Percentiles rank a stretch among this genome's conserved stretches.
Conservation (phyloP, 1,140 invertebrate species). For the Cylas formicarius region DNA sequence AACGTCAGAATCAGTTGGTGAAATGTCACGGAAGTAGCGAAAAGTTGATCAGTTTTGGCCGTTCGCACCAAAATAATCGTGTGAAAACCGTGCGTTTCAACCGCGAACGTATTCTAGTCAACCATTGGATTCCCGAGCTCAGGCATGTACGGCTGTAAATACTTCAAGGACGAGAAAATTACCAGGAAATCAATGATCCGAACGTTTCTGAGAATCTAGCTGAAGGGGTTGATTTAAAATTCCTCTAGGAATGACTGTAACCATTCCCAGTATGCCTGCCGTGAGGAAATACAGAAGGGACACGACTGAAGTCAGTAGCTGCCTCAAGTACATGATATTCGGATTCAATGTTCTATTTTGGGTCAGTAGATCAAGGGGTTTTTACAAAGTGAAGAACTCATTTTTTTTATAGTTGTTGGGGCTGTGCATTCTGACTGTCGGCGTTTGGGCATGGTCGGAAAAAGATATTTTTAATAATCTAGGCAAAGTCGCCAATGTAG, state of each 20-base stretch:
- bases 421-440: conserved; percentile 76
- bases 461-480: conserved; percentile 95
- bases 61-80: too few species aligned
- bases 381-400: not conserved
- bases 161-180: conserved; percentile 3
- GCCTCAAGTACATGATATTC: conserved; percentile 95
- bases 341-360: conserved; percentile 96
- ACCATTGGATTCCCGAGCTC: too few species aligned
- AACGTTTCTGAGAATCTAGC: conserved; percentile 10
- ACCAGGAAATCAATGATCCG: conserved; percentile 3
- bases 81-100: too few species aligned
- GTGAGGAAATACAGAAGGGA: conserved; percentile 70
- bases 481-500: conserved; percentile 77
- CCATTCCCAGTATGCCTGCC: conserved; percentile 47
- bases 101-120: too few species aligned
- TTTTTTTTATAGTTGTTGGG: conserved; percentile 69
- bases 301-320: conserved; percentile 92
- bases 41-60: too few species aligned
- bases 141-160: too few species aligned
- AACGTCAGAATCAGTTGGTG: too few species aligned
- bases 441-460: conserved; percentile 94
- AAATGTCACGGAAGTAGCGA: too few species aligned
- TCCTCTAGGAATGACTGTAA: conserved; percentile 33
- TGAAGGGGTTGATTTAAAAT: conserved; percentile 1
- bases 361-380: conserved; percentile 55